These are phyloP conservation scores for Myrmecobius fasciatus DNA, from an alignment of 2,113 vertebrate species.

Conservation along the genomic window DNA sequence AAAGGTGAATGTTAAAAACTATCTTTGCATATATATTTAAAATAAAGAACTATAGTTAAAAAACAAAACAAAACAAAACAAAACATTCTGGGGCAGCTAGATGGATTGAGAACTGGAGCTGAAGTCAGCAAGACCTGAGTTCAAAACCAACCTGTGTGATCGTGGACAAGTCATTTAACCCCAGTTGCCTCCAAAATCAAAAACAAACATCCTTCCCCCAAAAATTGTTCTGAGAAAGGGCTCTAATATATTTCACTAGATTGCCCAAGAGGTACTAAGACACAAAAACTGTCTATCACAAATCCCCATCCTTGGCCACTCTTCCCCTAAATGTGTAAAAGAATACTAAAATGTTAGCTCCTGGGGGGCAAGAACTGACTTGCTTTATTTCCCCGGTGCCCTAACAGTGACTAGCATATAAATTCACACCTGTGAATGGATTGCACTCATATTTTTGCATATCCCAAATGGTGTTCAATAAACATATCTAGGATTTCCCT, in stretches of 20 bases:
- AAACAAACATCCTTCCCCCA: no score
- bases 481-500: neutral
- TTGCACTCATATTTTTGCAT: neutral
- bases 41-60: no score
- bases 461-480: neutral
- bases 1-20: no score
- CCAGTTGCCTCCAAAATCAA: no score
- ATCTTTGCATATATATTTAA: no score
- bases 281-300: neutral
- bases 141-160: neutral
- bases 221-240: no score
- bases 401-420: neutral
- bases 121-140: neutral
- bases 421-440: no score
- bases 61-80: no score
- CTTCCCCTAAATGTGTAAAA: neutral
- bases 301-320: neutral
- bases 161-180: neutral
- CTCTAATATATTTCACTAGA: no score
- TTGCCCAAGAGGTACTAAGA: no score
- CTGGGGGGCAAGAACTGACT: neutral
- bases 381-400: neutral
- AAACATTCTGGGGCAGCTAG: no score
- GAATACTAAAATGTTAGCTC: neutral
- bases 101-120: neutral